Conservation (phyloP, 2,888 invertebrate species). For the Phasia obesa region DNA sequence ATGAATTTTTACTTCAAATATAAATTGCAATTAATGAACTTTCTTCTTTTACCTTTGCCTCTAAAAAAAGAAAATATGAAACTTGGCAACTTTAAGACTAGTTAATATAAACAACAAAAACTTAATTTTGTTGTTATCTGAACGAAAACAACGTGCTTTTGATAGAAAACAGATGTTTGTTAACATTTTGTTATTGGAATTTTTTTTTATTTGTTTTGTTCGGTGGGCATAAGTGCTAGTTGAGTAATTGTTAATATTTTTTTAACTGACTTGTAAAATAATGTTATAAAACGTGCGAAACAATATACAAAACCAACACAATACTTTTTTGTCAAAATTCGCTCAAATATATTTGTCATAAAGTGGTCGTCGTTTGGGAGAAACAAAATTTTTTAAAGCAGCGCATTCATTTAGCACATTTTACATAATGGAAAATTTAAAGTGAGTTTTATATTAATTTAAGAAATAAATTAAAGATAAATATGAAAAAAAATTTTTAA, state of each 20-base stretch:
- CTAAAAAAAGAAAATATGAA: no score
- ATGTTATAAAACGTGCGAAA: constrained; percentile 26
- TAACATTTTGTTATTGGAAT: background rate
- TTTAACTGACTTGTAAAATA: constrained; percentile 23
- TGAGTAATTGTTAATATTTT: constrained; percentile 11
- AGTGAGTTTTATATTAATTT: constrained; percentile 43
- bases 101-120: constrained; percentile 5
- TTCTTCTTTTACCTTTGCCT: no score
- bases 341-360: background rate
- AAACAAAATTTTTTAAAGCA: background rate
- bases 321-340: background rate
- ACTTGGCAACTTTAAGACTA: constrained; percentile 36
- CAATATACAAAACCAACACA: background rate
- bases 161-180: constrained; percentile 41
- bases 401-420: constrained; percentile 8
- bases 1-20: no score
- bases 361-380: background rate
- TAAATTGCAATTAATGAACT: no score
- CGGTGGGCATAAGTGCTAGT: background rate
- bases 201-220: constrained; percentile 5
- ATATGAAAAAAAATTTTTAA: no score
- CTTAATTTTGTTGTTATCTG: constrained; percentile 5
- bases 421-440: constrained; percentile 65
- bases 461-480: no score
- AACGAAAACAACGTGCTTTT: constrained; percentile 56